Conservation (phyloP, 2,113 vertebrate genomes). For the Setophaga coronata region DNA sequence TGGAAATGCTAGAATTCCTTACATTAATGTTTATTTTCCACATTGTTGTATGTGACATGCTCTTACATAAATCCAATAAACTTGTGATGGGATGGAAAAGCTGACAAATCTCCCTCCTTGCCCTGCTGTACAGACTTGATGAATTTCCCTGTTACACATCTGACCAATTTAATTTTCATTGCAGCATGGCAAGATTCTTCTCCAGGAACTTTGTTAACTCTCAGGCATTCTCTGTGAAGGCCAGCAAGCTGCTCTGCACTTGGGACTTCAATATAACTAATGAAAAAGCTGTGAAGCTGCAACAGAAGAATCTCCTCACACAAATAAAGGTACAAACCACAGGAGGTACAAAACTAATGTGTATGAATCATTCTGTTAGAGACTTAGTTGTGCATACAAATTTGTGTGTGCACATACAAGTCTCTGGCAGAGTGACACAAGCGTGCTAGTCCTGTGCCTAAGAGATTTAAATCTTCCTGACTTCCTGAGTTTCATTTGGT, state of each 20-base stretch:
- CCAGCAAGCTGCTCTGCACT: conserved; percentile 85
- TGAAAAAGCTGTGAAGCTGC: conserved; percentile 84
- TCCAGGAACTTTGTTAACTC: conserved; percentile 77
- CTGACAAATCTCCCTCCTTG: not conserved
- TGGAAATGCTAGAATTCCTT: not conserved
- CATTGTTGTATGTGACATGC: not conserved
- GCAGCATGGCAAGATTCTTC: conserved; percentile 89
- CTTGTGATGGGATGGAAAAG: not conserved
- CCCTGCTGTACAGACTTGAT: not conserved
- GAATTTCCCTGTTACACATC: not conserved
- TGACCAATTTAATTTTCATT: not conserved
- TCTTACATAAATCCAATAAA: not conserved
- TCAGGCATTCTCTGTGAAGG: conserved; percentile 63
- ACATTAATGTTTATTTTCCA: not conserved
- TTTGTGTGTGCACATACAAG: not conserved
- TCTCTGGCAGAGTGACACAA: not conserved
- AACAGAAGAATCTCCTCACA: conserved; percentile 85
- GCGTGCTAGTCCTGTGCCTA: not conserved
- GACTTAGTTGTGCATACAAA: not conserved
- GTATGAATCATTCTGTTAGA: not conserved
- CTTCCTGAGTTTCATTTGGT: not conserved
- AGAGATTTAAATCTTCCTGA: not conserved
- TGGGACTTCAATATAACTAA: conserved; percentile 93
- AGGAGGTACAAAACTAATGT: not conserved
- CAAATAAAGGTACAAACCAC: conserved; percentile 88